A percentile compares a stretch with the other conserved stretches of the same genome.
phyloP scores from a whole-genome alignment of 2,113 vertebrate genomes.

The Fukomys damarensis region DNA sequence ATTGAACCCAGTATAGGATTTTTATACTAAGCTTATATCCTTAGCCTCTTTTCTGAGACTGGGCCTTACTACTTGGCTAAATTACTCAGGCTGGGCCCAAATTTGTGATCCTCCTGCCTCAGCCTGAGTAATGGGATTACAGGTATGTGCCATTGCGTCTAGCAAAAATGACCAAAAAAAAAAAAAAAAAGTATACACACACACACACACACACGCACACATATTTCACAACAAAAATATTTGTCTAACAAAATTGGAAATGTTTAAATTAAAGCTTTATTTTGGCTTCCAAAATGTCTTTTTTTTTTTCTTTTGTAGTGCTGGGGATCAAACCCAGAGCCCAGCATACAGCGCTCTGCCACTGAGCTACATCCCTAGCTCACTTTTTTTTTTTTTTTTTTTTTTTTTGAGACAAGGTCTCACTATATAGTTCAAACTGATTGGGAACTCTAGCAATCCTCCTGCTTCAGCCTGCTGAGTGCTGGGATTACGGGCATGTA shows the following conservation, averaged over 20 bases:
- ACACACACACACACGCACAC: no score
- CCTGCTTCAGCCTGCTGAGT: no score
- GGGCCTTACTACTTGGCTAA: background rate
- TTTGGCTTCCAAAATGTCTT: conserved; percentile 45
- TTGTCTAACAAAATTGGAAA: background rate
- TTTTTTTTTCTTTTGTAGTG: background rate
- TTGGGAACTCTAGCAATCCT: no score
- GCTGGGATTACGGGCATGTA: no score
- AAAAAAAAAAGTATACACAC: no score
- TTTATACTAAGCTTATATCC: background rate
- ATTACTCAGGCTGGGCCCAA: background rate
- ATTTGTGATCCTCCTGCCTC: background rate
- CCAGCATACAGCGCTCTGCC: background rate
- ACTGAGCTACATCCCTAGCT: background rate
- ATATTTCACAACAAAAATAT: conserved; percentile 12
- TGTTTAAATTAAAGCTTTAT: conserved; percentile 50
- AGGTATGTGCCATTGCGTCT: background rate
- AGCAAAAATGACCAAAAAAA: background rate
- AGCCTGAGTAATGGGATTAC: background rate
- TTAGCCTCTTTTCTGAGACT: background rate
- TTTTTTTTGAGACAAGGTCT: no score
- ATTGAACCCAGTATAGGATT: background rate
- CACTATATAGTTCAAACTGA: no score
- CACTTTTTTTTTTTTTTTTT: background rate
- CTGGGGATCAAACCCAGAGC: background rate